Evolutionary conservation across 53 echinoderm and acorn worm genomes (phyloP), one percentile per base, ranked within the genome.

Genomic region (Temnopleurus reevesii): DNA sequence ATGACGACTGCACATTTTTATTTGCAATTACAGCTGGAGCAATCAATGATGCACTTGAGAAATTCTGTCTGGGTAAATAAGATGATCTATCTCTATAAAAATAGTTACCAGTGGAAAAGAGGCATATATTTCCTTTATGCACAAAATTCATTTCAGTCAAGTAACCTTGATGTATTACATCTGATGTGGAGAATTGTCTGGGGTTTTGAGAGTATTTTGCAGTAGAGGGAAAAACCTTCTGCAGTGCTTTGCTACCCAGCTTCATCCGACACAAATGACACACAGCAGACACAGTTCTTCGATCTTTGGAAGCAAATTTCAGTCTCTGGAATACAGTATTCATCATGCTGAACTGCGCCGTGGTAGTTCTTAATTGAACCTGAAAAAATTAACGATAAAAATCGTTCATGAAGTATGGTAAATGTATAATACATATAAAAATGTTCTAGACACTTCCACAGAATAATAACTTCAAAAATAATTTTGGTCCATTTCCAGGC

Each of bases 311-410:
- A 13, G 31, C 19, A 31, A 15, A 23, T 55, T 55, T 53, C 31
- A 83, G 26, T 17, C 51, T 30, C 55, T 83, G 56, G 35, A 83
- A 53, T 23, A 83, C 18, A 56, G 83, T 55, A 46, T 47, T 80
- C 51, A 80, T 80, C 6, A 55, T 55, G 83, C 2, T 34, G 2
- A 35, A 26, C 19, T 46, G 19, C n/a, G n/a, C n/a, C n/a, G n/a
- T n/a, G n/a, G n/a, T n/a, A n/a, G n/a, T n/a, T n/a, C n/a, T n/a
- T n/a, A n/a, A n/a, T n/a, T n/a, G n/a, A n/a, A n/a, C n/a, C n/a
- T n/a, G n/a, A n/a, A n/a, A n/a, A n/a, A n/a, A n/a, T n/a, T n/a
- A n/a, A n/a, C n/a, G n/a, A n/a, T n/a, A n/a, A n/a, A n/a, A n/a
- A n/a, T n/a, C n/a, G n/a, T n/a, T n/a, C n/a, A n/a, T n/a, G n/a